Base-by-base conservation (phyloP, 2,888 invertebrate genomes). In the Coleophora deauratella region DNA sequence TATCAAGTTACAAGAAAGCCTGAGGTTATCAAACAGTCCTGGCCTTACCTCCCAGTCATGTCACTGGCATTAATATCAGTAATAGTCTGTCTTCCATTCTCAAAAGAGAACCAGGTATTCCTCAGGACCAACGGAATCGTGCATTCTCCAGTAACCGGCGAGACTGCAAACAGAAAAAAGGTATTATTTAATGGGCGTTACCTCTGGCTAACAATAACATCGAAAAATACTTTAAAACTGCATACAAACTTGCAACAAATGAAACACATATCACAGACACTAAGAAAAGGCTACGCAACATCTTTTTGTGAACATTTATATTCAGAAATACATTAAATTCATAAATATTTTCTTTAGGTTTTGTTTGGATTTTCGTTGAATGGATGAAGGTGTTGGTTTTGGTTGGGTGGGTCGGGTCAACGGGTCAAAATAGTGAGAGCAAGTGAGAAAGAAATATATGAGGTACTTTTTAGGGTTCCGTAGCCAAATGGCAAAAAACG, bases 41-140 rank as follows among this genome's bases (percentile, higher is more conserved):
- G 21, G 3, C 21, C 49, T 57, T 72, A 86, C 86, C 80, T 88
- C 52, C 87, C 87, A 8, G 91, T 90, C 93, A 96, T 95, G 33
- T 89, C 88, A 44, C 89, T 90, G 0, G 92, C 92, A 76, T 96
- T 93, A 40, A 97, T 91, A 63, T 93, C 92, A 0, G 95, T 96
- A 36, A 91, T 86, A 0, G 94, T 95, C 57, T 95, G 94, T 57
- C 88, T 86, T 9, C 95, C 95, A 80, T 91, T 91, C 87, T 97
- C 96, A 88, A 95, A 93, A 2, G 95, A 96, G 76, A 95, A 97
- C 97, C 97, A 97, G 28, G 93, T 89, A 45, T 96, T 96, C 58
- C 94, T 88, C 37, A 97, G 73, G 35, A 94, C 91, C 49, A 89
- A 65, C 27, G 96, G 96, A 62, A 96, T 93, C 21, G 88, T 87